phyloP scores from a whole-genome alignment of 2,888 invertebrate species.

The Quadroppia sp. region DNA sequence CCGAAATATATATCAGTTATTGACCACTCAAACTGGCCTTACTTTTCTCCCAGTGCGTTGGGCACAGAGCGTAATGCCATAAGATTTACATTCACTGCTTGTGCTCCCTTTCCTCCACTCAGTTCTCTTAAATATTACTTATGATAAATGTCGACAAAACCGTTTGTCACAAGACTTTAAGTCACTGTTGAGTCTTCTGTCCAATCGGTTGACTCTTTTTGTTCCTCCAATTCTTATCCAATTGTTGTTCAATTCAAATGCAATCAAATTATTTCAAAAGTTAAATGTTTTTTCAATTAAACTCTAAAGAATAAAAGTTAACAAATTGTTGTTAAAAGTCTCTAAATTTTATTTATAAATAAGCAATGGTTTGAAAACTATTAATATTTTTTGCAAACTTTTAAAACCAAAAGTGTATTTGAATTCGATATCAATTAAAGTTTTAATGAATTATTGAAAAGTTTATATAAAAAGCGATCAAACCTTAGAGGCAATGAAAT shows the following conservation, averaged over 20 bases:
- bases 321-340: not conserved
- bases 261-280: not conserved
- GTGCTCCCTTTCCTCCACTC: too few relatives aligned
- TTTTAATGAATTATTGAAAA: not conserved
- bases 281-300: not conserved
- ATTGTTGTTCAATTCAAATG: too few relatives aligned
- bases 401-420: constrained; percentile 1
- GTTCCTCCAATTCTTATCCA: too few relatives aligned
- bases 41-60: not conserved
- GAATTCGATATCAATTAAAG: not conserved
- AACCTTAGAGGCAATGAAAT: not conserved
- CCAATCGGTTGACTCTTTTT: too few relatives aligned
- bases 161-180: too few relatives aligned
- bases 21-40: not conserved
- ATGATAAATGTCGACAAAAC: too few relatives aligned
- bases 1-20: constrained; percentile 12
- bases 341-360: not conserved
- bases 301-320: too few relatives aligned
- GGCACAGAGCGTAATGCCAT: not conserved
- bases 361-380: not conserved
- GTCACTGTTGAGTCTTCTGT: too few relatives aligned
- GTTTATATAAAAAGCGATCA: too few relatives aligned
- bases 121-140: too few relatives aligned
- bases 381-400: not conserved
- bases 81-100: not conserved